Evolutionary conservation across 2,113 vertebrate species (phyloP).

Genomic region (Thamnaconus septentrionalis): DNA sequence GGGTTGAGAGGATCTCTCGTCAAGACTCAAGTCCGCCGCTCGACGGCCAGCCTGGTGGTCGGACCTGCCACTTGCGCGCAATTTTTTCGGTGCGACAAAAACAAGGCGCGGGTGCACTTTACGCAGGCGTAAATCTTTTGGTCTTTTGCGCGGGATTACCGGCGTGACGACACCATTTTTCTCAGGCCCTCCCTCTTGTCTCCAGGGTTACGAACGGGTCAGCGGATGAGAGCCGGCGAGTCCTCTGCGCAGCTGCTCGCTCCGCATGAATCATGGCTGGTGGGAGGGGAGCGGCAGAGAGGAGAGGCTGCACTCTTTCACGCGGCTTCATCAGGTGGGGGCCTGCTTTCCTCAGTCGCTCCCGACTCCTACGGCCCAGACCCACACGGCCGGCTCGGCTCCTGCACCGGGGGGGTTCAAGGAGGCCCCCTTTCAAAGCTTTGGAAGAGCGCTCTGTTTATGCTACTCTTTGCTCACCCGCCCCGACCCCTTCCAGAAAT

Average conservation of each 20-base stretch:
- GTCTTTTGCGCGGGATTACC: constrained; percentile 66
- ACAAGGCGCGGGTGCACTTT: no score
- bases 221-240: constrained; percentile 63
- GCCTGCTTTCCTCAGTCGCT: constrained; percentile 78
- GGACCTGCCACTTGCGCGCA: constrained; percentile 13
- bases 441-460: constrained; percentile 69
- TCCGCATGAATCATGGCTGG: constrained; percentile 69
- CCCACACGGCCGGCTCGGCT: constrained; percentile 37
- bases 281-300: constrained; percentile 69
- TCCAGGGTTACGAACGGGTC: constrained; percentile 69
- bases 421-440: constrained; percentile 59
- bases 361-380: constrained; percentile 54
- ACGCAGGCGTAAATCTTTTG: constrained; percentile 35
- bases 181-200: constrained; percentile 66
- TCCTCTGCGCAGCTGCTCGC: constrained; percentile 62
- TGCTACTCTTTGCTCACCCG: constrained; percentile 33
- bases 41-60: constrained; percentile 52
- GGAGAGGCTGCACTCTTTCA: constrained; percentile 67
- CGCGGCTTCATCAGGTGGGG: constrained; percentile 46
- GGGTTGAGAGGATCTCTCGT: constrained; percentile 62
- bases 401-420: constrained; percentile 58
- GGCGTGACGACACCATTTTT: constrained; percentile 69
- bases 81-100: constrained; percentile 8
- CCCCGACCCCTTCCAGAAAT: constrained; percentile 6
- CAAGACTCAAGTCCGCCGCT: constrained; percentile 38